Evolutionary conservation across 1,140 invertebrate genomes (phyloP), one percentile per base, ranked within the genome.

Genomic region (Muscidifurax raptorellus): DNA sequence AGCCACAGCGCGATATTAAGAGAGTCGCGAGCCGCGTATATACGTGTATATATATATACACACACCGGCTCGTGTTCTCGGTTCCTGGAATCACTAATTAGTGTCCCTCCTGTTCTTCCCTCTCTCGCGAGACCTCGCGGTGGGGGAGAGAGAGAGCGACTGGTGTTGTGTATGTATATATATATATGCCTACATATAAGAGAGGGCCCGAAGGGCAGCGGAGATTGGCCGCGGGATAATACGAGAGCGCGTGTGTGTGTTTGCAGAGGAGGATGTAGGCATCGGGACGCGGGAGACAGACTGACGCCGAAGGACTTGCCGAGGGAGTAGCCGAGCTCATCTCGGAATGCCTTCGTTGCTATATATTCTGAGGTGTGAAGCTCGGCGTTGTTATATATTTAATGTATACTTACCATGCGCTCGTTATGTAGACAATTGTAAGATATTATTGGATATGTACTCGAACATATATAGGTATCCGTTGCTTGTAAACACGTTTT

Each of bases 61-160:
- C 18, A 59, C 52, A 25, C 40, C 80, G 75, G 80, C 74, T 59
- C 88, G 87, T 88, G 88, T 89, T 88, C 85, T 88, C 78, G 84
- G 84, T 89, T 89, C 89, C 86, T 87, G 88, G 89, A 89, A 89
- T 88, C 85, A 88, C 88, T 89, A 89, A 89, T 89, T 89, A 89
- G 89, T 88, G 89, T 88, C 87, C 87, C 86, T 88, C 86, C 84
- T 87, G 86, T 88, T 88, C 74, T 83, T 67, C 36, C 40, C 82
- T 77, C 67, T 27, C 27, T 9, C 67, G 25, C 76, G 28, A 69
- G 44, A n/a, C 30, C 9, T 30, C 77, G 47, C 76, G 44, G 40
- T 77, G 81, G 52, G 66, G 66, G 66, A 69, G 66, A 10, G 66
- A 27, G 22, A 12, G n/a, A 25, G 18, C 52, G 52, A n/a, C 52